These are phyloP conservation scores for Agelastica alni DNA, from an alignment of 2,888 invertebrate genomes.

Conservation along the genomic window DNA sequence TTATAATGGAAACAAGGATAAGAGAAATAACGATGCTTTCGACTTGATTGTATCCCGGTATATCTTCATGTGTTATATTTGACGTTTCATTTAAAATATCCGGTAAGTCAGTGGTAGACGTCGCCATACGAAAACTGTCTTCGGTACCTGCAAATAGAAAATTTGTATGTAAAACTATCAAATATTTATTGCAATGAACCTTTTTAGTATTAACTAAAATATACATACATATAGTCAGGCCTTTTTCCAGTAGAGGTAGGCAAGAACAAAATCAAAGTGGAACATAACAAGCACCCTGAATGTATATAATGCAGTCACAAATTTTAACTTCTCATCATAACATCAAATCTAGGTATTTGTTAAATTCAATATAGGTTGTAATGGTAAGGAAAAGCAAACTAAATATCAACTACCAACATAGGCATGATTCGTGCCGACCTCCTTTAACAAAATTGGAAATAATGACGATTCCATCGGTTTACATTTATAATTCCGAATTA, in stretches of 20 bases:
- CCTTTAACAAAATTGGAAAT: no score
- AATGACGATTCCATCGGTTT: no score
- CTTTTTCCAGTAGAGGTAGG: no score
- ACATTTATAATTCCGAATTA: no score
- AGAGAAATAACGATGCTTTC: slow-evolving; percentile 72
- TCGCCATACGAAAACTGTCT: slow-evolving; percentile 52
- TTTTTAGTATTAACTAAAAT: neutral
- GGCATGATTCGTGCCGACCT: no score
- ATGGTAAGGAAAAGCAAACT: no score
- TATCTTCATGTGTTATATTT: slow-evolving; percentile 37
- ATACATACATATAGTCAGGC: neutral
- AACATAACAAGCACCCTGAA: no score
- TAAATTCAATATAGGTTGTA: no score
- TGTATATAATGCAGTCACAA: no score
- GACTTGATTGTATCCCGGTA: slow-evolving; percentile 45
- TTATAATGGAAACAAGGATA: slow-evolving; percentile 74
- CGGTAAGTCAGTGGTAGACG: slow-evolving; percentile 45
- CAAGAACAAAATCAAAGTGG: no score
- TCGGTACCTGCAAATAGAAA: slow-evolving; percentile 15
- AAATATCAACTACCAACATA: no score
- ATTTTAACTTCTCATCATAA: neutral
- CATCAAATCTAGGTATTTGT: no score
- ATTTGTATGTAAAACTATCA: neutral
- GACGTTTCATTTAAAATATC: slow-evolving; percentile 45
- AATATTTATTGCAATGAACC: neutral